These are phyloP conservation scores for Passer domesticus DNA, from an alignment of 2,113 vertebrate genomes.

Conservation along the genomic window DNA sequence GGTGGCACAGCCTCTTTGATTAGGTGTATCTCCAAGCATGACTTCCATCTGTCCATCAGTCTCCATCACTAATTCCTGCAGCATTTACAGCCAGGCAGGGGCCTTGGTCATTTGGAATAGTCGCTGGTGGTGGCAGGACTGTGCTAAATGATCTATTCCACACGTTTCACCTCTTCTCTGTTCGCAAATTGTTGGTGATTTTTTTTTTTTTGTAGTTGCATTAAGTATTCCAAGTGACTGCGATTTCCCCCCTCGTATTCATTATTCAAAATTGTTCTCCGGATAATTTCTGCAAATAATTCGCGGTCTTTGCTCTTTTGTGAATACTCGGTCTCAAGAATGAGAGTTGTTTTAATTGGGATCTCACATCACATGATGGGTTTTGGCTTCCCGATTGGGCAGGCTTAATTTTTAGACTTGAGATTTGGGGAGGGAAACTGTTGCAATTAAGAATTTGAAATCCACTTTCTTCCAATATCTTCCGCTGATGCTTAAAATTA, in stretches of 20 bases:
- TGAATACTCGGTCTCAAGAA: not conserved
- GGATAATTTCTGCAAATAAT: conserved; percentile 57
- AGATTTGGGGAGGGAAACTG: not conserved
- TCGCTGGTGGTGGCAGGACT: not conserved
- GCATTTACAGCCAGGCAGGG: not conserved
- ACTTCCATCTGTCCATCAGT: conserved; percentile 42
- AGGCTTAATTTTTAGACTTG: conserved; percentile 2
- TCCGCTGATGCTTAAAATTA: not conserved
- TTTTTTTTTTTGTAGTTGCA: not conserved
- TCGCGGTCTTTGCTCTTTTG: conserved; percentile 28
- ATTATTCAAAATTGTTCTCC: conserved; percentile 59
- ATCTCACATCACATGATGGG: conserved; percentile 4
- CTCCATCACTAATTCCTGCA: not conserved
- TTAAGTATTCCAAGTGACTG: conserved; percentile 33
- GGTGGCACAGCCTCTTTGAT: conserved; percentile 14
- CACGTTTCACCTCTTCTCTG: not conserved
- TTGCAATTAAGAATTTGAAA: conserved; percentile 25
- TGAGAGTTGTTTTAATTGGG: conserved; percentile 43
- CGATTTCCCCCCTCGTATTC: conserved; percentile 1
- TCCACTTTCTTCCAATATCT: conserved; percentile 10
- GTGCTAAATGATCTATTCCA: not conserved
- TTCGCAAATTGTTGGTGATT: not conserved
- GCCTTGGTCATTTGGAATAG: not conserved
- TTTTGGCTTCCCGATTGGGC: conserved; percentile 10
- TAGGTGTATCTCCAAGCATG: conserved; percentile 47